Evolutionary conservation across 2,113 vertebrate species (phyloP).

Genomic region (Brienomyrus longianalis): DNA sequence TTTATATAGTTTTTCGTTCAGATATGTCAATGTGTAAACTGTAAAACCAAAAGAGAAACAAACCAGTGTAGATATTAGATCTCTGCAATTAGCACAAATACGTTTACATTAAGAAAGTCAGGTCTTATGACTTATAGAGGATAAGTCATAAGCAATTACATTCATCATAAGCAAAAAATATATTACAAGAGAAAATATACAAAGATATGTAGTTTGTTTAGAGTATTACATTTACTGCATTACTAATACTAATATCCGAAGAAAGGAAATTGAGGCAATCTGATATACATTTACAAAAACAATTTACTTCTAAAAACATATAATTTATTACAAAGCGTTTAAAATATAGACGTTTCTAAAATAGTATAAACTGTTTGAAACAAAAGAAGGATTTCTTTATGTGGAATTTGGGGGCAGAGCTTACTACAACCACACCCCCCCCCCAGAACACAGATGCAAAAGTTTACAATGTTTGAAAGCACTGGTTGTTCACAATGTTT

Average conservation of each 20-base stretch:
- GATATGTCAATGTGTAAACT: neutral
- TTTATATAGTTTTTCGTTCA: neutral
- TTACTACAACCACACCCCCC: neutral
- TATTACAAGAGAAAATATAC: neutral
- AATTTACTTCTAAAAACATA: neutral
- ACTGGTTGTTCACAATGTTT: neutral
- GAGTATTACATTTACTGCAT: neutral
- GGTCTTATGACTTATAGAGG: neutral
- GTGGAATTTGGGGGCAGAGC: neutral
- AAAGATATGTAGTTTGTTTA: neutral
- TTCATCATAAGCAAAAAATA: neutral
- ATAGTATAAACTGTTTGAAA: neutral
- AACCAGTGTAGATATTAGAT: neutral
- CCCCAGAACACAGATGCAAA: neutral
- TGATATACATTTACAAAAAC: neutral
- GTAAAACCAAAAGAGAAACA: neutral
- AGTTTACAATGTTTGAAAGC: neutral
- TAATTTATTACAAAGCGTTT: neutral
- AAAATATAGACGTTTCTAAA: neutral
- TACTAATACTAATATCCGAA: neutral
- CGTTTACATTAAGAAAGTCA: neutral
- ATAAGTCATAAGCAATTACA: neutral
- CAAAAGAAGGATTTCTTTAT: neutral
- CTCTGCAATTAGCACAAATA: neutral
- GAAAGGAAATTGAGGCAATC: neutral